Evolutionary conservation across 2,888 invertebrate genomes (phyloP).

Genomic region (Sisyra nigra): DNA sequence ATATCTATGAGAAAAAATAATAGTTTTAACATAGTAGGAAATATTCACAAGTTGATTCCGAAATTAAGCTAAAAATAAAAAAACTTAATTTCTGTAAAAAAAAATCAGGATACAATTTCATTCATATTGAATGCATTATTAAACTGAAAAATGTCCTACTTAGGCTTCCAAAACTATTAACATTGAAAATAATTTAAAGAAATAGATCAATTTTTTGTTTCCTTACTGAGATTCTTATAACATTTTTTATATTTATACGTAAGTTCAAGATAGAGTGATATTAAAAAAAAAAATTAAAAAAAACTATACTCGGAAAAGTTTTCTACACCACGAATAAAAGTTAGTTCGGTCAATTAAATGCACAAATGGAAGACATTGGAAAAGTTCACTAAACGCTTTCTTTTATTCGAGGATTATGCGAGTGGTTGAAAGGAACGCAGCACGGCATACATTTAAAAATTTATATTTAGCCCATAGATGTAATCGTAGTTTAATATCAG

Average conservation of each 20-base stretch:
- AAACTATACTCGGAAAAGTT: too few relatives aligned
- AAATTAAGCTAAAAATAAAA: not conserved
- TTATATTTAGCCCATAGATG: slow-evolving; percentile 9
- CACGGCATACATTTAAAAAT: slow-evolving; percentile 6
- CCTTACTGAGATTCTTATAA: too few relatives aligned
- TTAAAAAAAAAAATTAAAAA: too few relatives aligned
- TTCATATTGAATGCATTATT: slow-evolving; percentile 5
- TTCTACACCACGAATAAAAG: too few relatives aligned
- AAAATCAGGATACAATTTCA: not conserved
- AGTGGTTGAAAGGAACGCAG: slow-evolving; percentile 4
- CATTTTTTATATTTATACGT: too few relatives aligned
- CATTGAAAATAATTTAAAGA: too few relatives aligned
- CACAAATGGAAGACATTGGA: not conserved
- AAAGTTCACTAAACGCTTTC: not conserved
- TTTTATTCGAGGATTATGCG: too few relatives aligned
- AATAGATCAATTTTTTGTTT: too few relatives aligned
- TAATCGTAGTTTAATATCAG: slow-evolving; percentile 9
- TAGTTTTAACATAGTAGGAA: too few relatives aligned
- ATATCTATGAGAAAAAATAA: too few relatives aligned
- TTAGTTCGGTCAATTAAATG: too few relatives aligned
- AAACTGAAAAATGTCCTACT: slow-evolving; percentile 1
- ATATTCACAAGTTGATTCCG: not conserved
- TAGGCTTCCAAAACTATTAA: slow-evolving; percentile 1
- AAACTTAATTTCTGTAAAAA: slow-evolving; percentile 3
- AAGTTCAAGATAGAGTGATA: too few relatives aligned